Evolutionary conservation across 2,797 vertebrate species (phyloP).

Genomic region (Aeoliscus strigatus): DNA sequence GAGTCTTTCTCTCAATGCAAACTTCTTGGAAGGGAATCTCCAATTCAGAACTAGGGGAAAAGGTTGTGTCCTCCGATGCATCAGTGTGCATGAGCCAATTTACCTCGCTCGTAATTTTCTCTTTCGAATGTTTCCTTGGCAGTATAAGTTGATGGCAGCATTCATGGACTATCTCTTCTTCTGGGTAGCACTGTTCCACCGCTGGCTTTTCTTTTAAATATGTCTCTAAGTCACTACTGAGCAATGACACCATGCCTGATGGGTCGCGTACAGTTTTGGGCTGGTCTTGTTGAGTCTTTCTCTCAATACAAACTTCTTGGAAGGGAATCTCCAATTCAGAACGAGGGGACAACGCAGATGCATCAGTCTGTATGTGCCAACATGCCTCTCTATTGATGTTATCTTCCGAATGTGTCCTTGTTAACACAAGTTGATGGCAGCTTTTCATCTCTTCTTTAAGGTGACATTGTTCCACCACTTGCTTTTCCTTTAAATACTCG

Average conservation of each 20-base stretch:
- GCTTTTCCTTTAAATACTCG: conserved; percentile 4
- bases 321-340: conserved; percentile 3
- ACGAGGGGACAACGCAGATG: neutral
- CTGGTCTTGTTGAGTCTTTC: neutral
- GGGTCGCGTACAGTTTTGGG: conserved; percentile 6
- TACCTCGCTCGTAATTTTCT: no score
- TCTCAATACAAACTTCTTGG: conserved; percentile 3
- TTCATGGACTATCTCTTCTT: conserved; percentile 1
- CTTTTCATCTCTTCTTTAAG: no score
- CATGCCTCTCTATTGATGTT: no score
- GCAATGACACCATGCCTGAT: conserved; percentile 13
- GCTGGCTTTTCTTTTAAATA: conserved; percentile 2
- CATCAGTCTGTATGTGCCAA: conserved; percentile 1
- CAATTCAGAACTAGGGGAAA: neutral
- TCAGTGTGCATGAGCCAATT: conserved; percentile 1
- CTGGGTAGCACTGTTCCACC: neutral
- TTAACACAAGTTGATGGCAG: conserved; percentile 4
- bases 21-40: conserved; percentile 10
- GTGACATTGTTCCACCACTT: no score
- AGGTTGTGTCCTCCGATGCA: neutral
- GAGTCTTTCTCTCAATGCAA: conserved; percentile 5
- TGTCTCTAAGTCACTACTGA: conserved; percentile 16
- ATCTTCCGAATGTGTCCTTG: conserved; percentile 1
- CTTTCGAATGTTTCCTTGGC: conserved; percentile 1
- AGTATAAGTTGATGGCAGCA: conserved; percentile 5